Evolutionary conservation across 1,140 invertebrate species (phyloP), one percentile per base, ranked within the genome.

Genomic region (Drosophila virilis): DNA sequence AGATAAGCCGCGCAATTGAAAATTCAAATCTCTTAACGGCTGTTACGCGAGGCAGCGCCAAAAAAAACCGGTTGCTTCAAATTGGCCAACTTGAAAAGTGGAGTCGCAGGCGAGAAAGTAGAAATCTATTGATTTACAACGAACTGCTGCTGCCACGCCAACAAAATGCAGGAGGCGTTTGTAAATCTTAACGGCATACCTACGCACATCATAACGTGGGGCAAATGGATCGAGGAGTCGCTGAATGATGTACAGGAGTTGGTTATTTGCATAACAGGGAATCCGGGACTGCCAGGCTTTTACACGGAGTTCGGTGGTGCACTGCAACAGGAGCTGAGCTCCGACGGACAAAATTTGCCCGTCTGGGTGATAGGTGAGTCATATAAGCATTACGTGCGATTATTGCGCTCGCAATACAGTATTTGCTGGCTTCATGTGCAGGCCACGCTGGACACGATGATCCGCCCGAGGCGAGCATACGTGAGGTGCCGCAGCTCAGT

Each of bases 401-500:
- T 28, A 5, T 28, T 8, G 1, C 13, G 96, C 9, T 13, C 15
- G 28, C 1, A 8, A 5, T n/a, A 33, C n/a, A 40, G n/a, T 43
- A 13, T 33, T 32, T 15, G 22, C 33, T 50, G 2, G 22, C 5
- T 50, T 2, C 0, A n/a, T 15, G 22, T 45, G 2, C 22, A 71
- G 95, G 96, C 62, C 96, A 98, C 92, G 95, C 94, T 37, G 95
- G 95, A 1, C 95, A 95, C 80, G 94, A 95, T 74, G 93, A 94
- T 76, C 94, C 95, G n/a, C 92, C 92, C 2, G 89, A 81, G 48
- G 92, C 92, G 40, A 84, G 93, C 10, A 74, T 90, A 17, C 65
- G 77, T 3, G 80, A 84, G 65, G 91, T 94, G 57, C 94, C 94
- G 2, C 80, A 92, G 15, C 86, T 94, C 3, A 81, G 92, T 70